Conservation (phyloP, 2,113 vertebrate genomes). For the Gila orcuttii region DNA sequence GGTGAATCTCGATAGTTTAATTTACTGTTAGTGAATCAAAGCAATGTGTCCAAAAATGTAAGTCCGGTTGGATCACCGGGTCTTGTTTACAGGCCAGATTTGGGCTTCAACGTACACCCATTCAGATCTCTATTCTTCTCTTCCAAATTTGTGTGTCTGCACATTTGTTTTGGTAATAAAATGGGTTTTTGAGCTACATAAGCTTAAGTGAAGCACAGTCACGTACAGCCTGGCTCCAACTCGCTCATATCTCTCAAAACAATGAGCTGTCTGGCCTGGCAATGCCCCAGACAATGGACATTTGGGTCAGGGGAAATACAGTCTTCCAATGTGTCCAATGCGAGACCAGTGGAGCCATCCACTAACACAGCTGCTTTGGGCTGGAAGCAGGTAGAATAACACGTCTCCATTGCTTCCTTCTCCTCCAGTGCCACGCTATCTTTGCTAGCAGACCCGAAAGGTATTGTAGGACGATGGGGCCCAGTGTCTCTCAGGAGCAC, state of each 20-base stretch:
- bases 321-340: constrained; percentile 2
- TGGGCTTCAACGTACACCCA: not conserved
- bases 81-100: not conserved
- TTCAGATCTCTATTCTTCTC: not conserved
- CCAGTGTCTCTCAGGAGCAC: not conserved
- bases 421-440: constrained; percentile 6
- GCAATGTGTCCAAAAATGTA: not conserved
- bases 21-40: not conserved
- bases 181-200: not conserved
- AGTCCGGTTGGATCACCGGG: not conserved
- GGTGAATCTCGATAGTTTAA: not conserved
- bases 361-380: not conserved
- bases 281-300: constrained; percentile 30
- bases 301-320: constrained; percentile 20
- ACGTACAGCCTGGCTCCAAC: constrained; percentile 22
- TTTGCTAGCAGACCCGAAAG: constrained; percentile 22
- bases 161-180: not conserved
- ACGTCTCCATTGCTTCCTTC: not conserved
- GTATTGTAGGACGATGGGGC: not conserved
- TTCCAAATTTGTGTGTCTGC: not conserved
- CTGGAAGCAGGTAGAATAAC: not conserved
- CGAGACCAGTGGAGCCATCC: not conserved
- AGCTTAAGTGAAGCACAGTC: constrained; percentile 37
- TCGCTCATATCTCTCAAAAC: constrained; percentile 48
- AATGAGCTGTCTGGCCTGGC: constrained; percentile 45